Base-by-base conservation (phyloP, 1,140 invertebrate genomes). In the Eumaeus atala region DNA sequence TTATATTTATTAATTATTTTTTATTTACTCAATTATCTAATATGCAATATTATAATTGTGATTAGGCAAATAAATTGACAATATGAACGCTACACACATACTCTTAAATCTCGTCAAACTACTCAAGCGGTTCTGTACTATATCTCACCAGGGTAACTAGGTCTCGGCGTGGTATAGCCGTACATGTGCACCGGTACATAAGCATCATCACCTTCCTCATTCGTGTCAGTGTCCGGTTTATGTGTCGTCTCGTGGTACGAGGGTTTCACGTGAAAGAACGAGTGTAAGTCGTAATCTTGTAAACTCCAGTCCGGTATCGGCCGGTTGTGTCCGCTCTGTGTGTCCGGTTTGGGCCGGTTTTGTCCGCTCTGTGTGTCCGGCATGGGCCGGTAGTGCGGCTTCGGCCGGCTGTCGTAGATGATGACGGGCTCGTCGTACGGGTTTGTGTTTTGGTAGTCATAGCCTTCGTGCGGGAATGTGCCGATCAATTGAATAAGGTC, bases 401-500 rank as follows among this genome's bases (percentile, higher is more conserved):
- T 83, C 21, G 70, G 72, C 11, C 40, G 38, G 38, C 16, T 44
- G 3, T 44, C 14, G 76, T 88, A 88, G 51, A 88, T 82, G 58
- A 89, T 84, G 37, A 88, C 83, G 9, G 90, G 89, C 48, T 90
- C 87, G 37, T 85, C 87, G 63, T 87, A 90, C 62, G 85, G 83
- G 54, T 84, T 83, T 52, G 84, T 76, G 65, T 78, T 76, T 59
- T 69, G 72, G 66, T 84, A 79, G 56, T 87, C 77, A 68, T 73
- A 87, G 56, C 68, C 80, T 64, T 90, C 84, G 62, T 88, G 82
- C 60, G 90, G 90, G 67, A 90, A 90, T 74, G 89, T 75, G 47
- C 89, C 89, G 72, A 90, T 89, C 61, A 90, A 79, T 83, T 90
- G 88, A 57, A 90, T 89, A 56, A 89, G 85, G 72, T 91, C 90